phyloP scores from a whole-genome alignment of 2,113 vertebrate genomes.

The Actenoides hombroni region DNA sequence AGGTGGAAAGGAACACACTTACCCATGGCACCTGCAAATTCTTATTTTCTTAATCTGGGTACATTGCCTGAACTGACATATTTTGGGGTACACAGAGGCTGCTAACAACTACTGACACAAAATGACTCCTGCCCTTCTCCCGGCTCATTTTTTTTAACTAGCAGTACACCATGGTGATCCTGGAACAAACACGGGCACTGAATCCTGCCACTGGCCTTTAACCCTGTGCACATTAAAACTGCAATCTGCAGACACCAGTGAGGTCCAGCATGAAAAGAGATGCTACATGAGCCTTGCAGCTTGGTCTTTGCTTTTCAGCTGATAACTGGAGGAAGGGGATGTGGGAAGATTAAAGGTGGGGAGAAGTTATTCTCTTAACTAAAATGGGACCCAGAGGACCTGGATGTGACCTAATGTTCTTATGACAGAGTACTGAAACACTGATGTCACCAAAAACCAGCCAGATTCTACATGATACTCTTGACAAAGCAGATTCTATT shows the following conservation, averaged over 20 bases:
- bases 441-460: background rate
- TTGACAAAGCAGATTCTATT: background rate
- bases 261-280: background rate
- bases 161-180: background rate
- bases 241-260: background rate
- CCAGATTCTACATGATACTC: background rate
- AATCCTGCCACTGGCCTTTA: background rate
- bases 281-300: background rate
- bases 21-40: background rate
- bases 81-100: background rate
- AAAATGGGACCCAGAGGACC: background rate
- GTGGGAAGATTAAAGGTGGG: background rate
- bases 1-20: background rate
- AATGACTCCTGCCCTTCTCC: no score
- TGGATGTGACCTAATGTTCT: background rate
- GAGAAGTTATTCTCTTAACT: background rate
- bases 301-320: background rate
- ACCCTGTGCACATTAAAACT: background rate
- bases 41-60: background rate
- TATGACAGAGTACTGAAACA: background rate
- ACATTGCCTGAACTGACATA: background rate
- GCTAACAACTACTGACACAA: background rate
- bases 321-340: background rate
- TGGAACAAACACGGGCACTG: background rate
- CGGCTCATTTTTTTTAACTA: background rate